Conservation (phyloP, 1,140 invertebrate species). For the Bombus confusus region DNA sequence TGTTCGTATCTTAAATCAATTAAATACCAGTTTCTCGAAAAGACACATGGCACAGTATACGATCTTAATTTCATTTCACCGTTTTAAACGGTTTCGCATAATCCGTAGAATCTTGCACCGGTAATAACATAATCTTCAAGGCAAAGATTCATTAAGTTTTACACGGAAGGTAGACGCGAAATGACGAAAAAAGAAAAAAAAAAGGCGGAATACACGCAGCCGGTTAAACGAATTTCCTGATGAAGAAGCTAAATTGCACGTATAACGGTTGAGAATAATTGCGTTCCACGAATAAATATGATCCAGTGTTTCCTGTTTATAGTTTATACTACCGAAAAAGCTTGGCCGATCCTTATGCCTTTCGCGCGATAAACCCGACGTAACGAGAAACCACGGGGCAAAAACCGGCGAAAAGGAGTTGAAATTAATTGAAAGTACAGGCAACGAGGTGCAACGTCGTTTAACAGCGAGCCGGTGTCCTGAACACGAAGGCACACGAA, state of each 20-base stretch:
- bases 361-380: conserved; percentile 34
- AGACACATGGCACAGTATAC: background rate
- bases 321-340: conserved; percentile 25
- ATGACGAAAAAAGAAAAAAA: background rate
- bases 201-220: no score
- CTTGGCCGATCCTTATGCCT: conserved; percentile 22
- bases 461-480: conserved; percentile 42
- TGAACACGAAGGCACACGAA: conserved; percentile 40
- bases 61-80: background rate
- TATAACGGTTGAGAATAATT: conserved; percentile 17
- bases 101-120: background rate
- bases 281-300: conserved; percentile 24
- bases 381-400: background rate
- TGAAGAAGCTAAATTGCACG: background rate
- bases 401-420: conserved; percentile 8
- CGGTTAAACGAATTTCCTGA: background rate
- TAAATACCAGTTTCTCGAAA: background rate
- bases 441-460: conserved; percentile 55
- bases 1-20: background rate
- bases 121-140: background rate
- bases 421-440: conserved; percentile 61
- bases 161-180: background rate
- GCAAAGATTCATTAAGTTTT: conserved; percentile 17
- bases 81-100: background rate
- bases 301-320: background rate